Evolutionary conservation across 2,888 invertebrate species (phyloP).

Genomic region (Apantesis nais): DNA sequence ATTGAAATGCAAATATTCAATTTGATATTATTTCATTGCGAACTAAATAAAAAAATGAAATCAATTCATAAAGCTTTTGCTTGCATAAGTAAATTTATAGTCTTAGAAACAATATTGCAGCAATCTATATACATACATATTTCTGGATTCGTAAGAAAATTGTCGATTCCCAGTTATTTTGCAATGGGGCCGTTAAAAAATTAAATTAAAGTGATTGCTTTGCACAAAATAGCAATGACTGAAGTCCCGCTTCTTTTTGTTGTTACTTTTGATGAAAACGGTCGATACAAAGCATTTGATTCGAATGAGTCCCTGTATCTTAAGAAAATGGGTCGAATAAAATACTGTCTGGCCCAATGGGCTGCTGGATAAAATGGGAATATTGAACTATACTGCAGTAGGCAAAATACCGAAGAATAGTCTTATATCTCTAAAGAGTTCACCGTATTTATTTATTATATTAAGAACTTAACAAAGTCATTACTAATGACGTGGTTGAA

Average conservation of each 20-base stretch:
- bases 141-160: background rate
- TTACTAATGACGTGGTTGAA: background rate
- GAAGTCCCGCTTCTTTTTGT: background rate
- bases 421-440: background rate
- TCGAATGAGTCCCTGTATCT: background rate
- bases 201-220: conserved; percentile 1
- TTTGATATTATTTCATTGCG: too few species aligned
- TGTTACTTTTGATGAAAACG: background rate
- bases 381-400: background rate
- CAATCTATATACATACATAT: background rate
- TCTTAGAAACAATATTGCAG: background rate
- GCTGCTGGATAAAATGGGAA: too few species aligned
- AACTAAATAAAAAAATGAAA: too few species aligned
- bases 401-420: background rate
- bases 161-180: background rate
- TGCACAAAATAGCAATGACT: background rate
- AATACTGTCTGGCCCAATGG: background rate
- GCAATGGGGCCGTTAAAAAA: background rate
- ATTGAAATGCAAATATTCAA: too few species aligned
- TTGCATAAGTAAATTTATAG: background rate
- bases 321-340: background rate
- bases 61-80: background rate
- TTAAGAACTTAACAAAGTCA: background rate
- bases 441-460: background rate
- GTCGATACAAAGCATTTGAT: background rate